A percentile compares a stretch with the other conserved stretches of the same genome.
phyloP scores from a whole-genome alignment of 2,888 invertebrate species.

The Pachydiplax longipennis region DNA sequence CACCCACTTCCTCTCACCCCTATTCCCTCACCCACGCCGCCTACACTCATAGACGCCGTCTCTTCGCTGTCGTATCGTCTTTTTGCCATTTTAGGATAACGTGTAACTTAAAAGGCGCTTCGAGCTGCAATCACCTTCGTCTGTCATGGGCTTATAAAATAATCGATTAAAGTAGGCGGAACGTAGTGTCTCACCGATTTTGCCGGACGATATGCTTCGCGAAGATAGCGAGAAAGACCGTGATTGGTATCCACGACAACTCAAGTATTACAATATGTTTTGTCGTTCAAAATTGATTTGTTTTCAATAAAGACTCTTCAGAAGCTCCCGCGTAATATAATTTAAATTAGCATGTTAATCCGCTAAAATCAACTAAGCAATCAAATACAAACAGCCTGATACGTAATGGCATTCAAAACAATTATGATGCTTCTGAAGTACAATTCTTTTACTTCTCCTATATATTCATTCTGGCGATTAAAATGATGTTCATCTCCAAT shows the following conservation, averaged over 20 bases:
- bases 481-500: no score
- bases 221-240: neutral
- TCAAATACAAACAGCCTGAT: neutral
- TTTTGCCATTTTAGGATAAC: constrained; percentile 8
- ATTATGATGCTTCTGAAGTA: no score
- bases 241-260: neutral
- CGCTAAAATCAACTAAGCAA: neutral
- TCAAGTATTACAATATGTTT: neutral
- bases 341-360: neutral
- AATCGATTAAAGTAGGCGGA: neutral
- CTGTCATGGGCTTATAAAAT: neutral
- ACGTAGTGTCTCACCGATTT: neutral
- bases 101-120: neutral
- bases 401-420: no score
- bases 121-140: neutral
- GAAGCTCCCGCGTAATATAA: neutral
- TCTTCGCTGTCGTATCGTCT: constrained; percentile 34
- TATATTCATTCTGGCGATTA: no score
- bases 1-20: neutral
- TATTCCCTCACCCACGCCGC: neutral
- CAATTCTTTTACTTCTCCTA: no score
- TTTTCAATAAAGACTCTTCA: neutral
- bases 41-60: neutral
- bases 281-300: no score
- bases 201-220: neutral